These are phyloP conservation scores for Nebria salina DNA, from an alignment of 2,888 invertebrate genomes.

Conservation along the genomic window DNA sequence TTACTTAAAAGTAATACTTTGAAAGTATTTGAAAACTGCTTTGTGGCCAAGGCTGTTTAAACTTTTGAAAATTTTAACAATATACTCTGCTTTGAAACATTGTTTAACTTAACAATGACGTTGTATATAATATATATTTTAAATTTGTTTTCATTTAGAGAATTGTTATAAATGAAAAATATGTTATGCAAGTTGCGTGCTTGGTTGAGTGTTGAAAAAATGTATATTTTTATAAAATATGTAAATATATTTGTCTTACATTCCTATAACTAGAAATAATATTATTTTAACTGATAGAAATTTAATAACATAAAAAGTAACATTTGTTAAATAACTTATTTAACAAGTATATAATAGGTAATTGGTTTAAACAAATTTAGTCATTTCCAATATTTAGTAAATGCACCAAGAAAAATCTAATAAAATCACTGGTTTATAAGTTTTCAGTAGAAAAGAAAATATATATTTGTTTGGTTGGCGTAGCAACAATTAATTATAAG, in stretches of 20 bases:
- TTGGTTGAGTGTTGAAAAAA: constrained; percentile 43
- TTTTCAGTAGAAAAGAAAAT: not conserved
- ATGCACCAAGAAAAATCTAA: not conserved
- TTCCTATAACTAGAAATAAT: constrained; percentile 52
- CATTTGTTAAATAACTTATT: not conserved
- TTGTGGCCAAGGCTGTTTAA: not conserved
- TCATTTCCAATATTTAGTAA: not conserved
- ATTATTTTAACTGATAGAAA: not conserved
- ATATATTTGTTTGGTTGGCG: not conserved
- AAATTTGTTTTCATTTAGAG: not conserved
- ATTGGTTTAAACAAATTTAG: not conserved
- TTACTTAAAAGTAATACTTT: not conserved
- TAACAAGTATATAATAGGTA: not conserved
- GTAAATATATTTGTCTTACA: constrained; percentile 56
- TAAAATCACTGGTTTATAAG: not conserved
- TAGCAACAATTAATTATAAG: not conserved
- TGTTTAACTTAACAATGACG: not conserved
- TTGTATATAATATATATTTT: constrained; percentile 9
- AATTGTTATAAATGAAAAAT: not conserved
- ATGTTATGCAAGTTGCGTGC: not conserved
- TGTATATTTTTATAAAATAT: constrained; percentile 60
- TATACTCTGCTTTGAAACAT: not conserved
- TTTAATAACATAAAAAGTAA: not conserved
- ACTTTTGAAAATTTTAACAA: not conserved
- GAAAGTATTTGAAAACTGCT: not conserved